A percentile compares a stretch with the other conserved stretches of the same genome.
These are phyloP conservation scores for Bostrychus sinensis DNA, from an alignment of 2,113 vertebrate species.

Conservation along the genomic window DNA sequence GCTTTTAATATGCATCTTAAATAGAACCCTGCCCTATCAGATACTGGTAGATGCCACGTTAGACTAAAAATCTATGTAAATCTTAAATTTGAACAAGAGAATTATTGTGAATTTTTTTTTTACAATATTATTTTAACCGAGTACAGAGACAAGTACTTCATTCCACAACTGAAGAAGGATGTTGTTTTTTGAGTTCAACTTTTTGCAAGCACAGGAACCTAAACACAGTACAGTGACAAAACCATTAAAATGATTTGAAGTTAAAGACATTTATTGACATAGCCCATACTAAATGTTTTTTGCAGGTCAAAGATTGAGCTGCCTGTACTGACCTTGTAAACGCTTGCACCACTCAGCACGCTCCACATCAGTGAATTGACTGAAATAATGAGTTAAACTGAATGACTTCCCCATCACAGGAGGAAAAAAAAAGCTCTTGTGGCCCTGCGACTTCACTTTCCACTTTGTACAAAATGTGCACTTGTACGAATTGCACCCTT, in stretches of 20 bases:
- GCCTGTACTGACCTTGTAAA: slow-evolving; percentile 24
- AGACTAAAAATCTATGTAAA: too few relatives aligned
- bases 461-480: slow-evolving; percentile 32
- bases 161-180: slow-evolving; percentile 10
- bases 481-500: slow-evolving; percentile 57
- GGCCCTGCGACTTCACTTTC: slow-evolving; percentile 19
- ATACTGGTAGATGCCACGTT: too few relatives aligned
- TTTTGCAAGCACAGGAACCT: neutral
- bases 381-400: slow-evolving; percentile 47
- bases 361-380: slow-evolving; percentile 39
- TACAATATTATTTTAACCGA: too few relatives aligned
- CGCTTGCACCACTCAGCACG: slow-evolving; percentile 15
- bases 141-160: too few relatives aligned
- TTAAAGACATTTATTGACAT: neutral
- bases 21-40: too few relatives aligned
- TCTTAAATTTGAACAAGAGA: too few relatives aligned
- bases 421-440: slow-evolving; percentile 10
- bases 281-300: neutral
- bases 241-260: neutral
- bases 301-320: neutral
- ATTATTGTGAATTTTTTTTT: too few relatives aligned
- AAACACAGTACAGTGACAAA: neutral
- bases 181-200: neutral
- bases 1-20: too few relatives aligned
- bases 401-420: slow-evolving; percentile 28